phyloP scores from a whole-genome alignment of 2,888 invertebrate genomes.

The Dryobotodes eremita region DNA sequence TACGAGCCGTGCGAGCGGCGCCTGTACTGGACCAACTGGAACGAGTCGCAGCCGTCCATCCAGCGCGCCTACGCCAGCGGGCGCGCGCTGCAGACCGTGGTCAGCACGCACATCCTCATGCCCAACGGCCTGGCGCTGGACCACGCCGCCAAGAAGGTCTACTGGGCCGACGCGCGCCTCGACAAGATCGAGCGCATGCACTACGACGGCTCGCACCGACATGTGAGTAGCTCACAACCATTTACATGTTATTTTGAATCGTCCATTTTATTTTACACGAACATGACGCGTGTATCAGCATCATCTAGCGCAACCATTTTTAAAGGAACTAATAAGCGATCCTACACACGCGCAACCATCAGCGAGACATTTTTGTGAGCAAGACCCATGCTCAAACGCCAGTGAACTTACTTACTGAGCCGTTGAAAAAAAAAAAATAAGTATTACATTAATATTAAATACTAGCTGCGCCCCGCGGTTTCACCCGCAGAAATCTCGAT shows the following conservation, averaged over 20 bases:
- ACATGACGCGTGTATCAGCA: too few species aligned
- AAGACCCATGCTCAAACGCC: not conserved
- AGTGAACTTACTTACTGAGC: too few species aligned
- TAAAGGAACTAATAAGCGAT: not conserved
- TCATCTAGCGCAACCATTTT: not conserved
- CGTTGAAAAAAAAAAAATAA: not conserved
- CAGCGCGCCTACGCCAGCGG: slow-evolving; percentile 94
- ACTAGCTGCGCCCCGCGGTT: too few species aligned
- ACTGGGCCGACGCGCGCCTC: slow-evolving; percentile 96
- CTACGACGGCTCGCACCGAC: slow-evolving; percentile 94
- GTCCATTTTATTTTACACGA: not conserved
- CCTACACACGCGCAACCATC: not conserved
- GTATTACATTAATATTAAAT: too few species aligned
- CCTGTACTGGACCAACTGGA: slow-evolving; percentile 98
- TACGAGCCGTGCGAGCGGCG: slow-evolving; percentile 94
- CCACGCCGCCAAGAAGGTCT: slow-evolving; percentile 93
- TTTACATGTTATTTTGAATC: not conserved
- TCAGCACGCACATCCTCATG: slow-evolving; percentile 94
- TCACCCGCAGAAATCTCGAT: too few species aligned
- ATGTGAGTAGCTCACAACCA: slow-evolving; percentile 79
- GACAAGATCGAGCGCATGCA: slow-evolving; percentile 96
- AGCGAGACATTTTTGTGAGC: not conserved
- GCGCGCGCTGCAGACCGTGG: slow-evolving; percentile 92
- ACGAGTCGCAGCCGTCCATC: slow-evolving; percentile 94
- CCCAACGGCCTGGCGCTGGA: slow-evolving; percentile 96